Conservation (phyloP, 2,797 vertebrate species). For the Danio aesculapii region DNA sequence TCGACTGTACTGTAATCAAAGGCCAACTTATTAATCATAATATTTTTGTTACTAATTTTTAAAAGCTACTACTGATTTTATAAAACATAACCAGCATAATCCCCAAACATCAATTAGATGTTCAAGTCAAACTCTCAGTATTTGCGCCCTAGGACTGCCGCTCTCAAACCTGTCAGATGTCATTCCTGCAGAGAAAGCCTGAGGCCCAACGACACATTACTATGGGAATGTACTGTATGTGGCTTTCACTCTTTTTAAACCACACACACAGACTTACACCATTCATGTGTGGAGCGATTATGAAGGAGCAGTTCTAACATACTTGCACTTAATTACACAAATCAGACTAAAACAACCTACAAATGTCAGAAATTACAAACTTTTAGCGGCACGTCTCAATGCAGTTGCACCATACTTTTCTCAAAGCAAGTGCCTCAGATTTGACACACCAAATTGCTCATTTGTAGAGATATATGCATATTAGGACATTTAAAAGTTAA, state of each 20-base stretch:
- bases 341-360: no score
- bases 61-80: background rate
- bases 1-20: no score
- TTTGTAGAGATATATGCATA: no score
- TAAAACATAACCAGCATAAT: background rate
- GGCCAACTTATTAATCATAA: background rate
- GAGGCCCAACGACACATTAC: constrained; percentile 75
- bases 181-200: constrained; percentile 82
- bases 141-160: constrained; percentile 51
- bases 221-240: constrained; percentile 55
- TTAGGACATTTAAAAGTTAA: no score
- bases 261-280: background rate
- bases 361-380: no score
- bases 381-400: no score
- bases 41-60: background rate
- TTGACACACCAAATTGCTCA: background rate
- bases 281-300: background rate
- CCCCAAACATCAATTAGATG: background rate
- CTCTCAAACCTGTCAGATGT: constrained; percentile 79
- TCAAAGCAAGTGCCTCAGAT: no score
- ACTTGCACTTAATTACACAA: background rate
- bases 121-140: constrained; percentile 19
- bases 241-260: background rate
- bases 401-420: background rate
- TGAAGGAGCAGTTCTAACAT: background rate